A percentile compares a stretch with the other conserved stretches of the same genome.
phyloP scores from a whole-genome alignment of 2,888 invertebrate species.

The Acronicta alni region DNA sequence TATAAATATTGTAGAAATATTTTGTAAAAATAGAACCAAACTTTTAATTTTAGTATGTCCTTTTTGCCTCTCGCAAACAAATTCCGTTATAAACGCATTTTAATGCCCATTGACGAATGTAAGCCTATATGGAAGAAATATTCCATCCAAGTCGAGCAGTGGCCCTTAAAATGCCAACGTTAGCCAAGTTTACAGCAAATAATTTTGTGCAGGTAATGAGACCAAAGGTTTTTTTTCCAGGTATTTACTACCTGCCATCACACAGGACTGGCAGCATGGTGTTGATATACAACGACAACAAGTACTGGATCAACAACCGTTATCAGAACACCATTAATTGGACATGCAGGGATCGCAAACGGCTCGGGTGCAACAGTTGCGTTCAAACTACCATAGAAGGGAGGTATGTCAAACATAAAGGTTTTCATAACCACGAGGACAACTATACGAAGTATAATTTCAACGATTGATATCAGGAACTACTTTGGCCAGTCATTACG shows the following conservation, averaged over 20 bases:
- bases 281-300: conserved; percentile 85
- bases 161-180: background rate
- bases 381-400: conserved; percentile 84
- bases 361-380: conserved; percentile 83
- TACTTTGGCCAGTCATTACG: conserved; percentile 61
- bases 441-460: conserved; percentile 87
- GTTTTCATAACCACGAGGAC: conserved; percentile 83
- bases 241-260: conserved; percentile 84
- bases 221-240: conserved; percentile 68
- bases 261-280: conserved; percentile 87
- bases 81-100: conserved; percentile 1
- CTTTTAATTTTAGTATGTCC: conserved; percentile 23
- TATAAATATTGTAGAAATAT: conserved; percentile 32
- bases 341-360: conserved; percentile 84
- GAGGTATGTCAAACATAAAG: conserved; percentile 83
- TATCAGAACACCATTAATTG: conserved; percentile 87
- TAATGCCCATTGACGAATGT: conserved; percentile 1
- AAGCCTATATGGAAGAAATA: background rate
- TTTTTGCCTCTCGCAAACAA: conserved; percentile 1
- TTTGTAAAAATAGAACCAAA: conserved; percentile 38
- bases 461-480: conserved; percentile 77
- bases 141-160: background rate
- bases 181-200: background rate
- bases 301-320: conserved; percentile 86
- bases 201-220: conserved; percentile 54